Evolutionary conservation across 2,797 vertebrate genomes (phyloP).

Genomic region (Rhabdomys pumilio): DNA sequence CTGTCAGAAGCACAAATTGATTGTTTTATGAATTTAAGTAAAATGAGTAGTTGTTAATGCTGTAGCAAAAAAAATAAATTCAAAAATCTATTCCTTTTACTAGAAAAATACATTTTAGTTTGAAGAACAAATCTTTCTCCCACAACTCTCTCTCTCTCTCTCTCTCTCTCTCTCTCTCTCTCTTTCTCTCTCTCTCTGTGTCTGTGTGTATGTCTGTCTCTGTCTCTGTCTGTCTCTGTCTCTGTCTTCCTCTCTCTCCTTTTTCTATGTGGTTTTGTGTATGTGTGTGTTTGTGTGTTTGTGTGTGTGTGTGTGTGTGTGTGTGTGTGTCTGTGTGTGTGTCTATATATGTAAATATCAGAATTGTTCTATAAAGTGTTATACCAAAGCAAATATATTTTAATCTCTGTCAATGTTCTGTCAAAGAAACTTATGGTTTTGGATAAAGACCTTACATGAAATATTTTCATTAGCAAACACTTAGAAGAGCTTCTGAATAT

Average conservation of each 20-base stretch:
- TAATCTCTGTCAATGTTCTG: not conserved
- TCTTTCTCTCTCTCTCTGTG: not conserved
- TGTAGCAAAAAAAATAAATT: not conserved
- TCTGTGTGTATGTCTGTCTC: not conserved
- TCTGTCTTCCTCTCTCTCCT: not conserved
- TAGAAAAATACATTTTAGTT: not conserved
- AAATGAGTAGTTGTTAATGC: not conserved
- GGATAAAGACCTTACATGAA: not conserved
- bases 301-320: not conserved
- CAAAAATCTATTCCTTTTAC: not conserved
- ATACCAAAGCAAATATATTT: not conserved
- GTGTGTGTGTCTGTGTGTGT: not conserved
- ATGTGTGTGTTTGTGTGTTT: not conserved
- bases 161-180: not conserved
- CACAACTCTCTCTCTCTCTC: accelerated
- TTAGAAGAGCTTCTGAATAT: not conserved
- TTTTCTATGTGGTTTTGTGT: not conserved
- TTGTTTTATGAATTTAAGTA: constrained; percentile 15
- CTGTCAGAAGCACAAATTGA: not conserved
- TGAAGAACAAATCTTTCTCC: not conserved
- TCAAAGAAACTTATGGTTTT: not conserved
- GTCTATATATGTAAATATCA: not conserved
- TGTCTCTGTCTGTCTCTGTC: not conserved
- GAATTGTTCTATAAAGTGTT: not conserved
- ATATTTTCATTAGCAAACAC: not conserved